Percentiles rank a stretch among this genome's conserved stretches.
phyloP scores from a whole-genome alignment of 2,113 vertebrate genomes.

The Lontra canadensis region DNA sequence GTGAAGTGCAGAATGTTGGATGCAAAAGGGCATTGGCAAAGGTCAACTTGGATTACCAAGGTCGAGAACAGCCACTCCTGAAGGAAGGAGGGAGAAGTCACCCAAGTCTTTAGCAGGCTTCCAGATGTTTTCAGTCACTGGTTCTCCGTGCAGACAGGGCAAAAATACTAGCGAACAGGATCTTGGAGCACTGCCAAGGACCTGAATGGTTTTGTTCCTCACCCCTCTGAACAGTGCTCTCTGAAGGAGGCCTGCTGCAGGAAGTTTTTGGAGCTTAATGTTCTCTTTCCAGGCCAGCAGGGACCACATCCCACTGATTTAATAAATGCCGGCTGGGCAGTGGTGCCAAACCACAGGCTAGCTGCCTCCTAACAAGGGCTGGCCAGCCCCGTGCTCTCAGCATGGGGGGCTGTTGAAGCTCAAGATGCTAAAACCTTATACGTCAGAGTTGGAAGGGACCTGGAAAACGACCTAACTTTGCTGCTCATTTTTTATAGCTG shows the following conservation, averaged over 20 bases:
- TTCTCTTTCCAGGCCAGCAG: slow-evolving; percentile 77
- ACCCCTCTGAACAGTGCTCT: slow-evolving; percentile 61
- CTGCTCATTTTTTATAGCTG: slow-evolving; percentile 59
- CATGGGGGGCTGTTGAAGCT: slow-evolving; percentile 45
- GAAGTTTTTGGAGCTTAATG: slow-evolving; percentile 80
- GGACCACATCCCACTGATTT: slow-evolving; percentile 76
- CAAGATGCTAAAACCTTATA: slow-evolving; percentile 56
- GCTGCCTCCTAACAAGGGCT: slow-evolving; percentile 74
- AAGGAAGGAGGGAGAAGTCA: slow-evolving; percentile 28
- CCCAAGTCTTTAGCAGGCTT: slow-evolving; percentile 41
- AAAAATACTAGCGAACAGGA: slow-evolving; percentile 68
- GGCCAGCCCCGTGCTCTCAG: slow-evolving; percentile 33
- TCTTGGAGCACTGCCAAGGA: slow-evolving; percentile 72
- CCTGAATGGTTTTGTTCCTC: slow-evolving; percentile 69
- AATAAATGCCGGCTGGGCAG: slow-evolving; percentile 77
- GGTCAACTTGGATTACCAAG: slow-evolving; percentile 63
- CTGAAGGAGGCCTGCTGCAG: slow-evolving; percentile 73
- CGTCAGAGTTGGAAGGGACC: slow-evolving; percentile 25
- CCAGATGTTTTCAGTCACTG: slow-evolving; percentile 75
- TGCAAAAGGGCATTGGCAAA: slow-evolving; percentile 64
- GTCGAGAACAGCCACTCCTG: slow-evolving; percentile 47
- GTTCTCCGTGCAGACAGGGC: slow-evolving; percentile 68
- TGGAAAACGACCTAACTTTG: slow-evolving; percentile 53
- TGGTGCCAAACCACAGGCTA: slow-evolving; percentile 77
- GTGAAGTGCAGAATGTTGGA: slow-evolving; percentile 55